phyloP scores from a whole-genome alignment of 2,888 invertebrate species.

The Andrena bucephala region DNA sequence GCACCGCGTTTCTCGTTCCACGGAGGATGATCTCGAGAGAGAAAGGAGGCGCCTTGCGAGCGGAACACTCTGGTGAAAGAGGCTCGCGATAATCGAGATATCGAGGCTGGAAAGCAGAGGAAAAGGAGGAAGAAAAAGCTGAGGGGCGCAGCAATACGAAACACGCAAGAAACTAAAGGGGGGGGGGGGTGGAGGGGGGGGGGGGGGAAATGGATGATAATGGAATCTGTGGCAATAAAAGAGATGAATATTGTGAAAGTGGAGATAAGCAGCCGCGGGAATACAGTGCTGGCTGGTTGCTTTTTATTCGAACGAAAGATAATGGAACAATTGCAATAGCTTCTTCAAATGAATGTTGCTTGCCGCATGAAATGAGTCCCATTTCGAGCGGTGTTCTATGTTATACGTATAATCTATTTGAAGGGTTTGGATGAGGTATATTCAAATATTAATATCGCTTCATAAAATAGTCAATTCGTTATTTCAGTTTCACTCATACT shows the following conservation, averaged over 20 bases:
- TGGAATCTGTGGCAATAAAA: slow-evolving; percentile 11
- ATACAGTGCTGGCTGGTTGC: background rate
- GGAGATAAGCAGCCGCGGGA: slow-evolving; percentile 11
- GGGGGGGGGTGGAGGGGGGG: slow-evolving; percentile 7
- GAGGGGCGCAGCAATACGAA: background rate
- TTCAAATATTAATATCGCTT: too few species aligned
- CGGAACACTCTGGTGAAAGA: background rate
- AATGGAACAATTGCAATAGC: background rate
- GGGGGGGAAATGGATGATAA: slow-evolving; percentile 29
- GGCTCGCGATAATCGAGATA: slow-evolving; percentile 27
- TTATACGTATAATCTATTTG: background rate
- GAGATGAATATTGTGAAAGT: background rate
- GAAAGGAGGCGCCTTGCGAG: slow-evolving; percentile 51
- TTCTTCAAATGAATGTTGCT: background rate
- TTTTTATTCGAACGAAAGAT: background rate
- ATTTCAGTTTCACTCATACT: background rate
- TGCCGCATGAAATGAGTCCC: background rate
- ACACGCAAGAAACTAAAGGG: background rate
- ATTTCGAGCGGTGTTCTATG: background rate
- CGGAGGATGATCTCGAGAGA: slow-evolving; percentile 66
- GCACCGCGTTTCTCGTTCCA: slow-evolving; percentile 36
- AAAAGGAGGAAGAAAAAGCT: background rate
- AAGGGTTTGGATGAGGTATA: background rate
- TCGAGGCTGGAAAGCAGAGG: slow-evolving; percentile 20
- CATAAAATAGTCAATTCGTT: background rate